Conservation (phyloP, 2,888 invertebrate genomes). For the Ectemnius cavifrons region DNA sequence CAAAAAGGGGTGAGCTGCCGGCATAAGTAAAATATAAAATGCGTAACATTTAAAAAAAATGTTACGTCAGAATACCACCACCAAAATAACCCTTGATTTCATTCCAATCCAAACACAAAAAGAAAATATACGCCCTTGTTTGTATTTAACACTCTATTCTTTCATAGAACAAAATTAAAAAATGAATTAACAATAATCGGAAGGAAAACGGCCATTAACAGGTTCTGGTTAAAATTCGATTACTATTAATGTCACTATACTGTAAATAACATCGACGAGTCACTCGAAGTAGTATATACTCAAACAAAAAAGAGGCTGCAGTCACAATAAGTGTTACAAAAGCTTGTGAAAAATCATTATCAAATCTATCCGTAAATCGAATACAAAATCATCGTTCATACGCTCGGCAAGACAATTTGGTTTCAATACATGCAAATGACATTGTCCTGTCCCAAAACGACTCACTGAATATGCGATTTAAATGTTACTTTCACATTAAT, state of each 20-base stretch:
- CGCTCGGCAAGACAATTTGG: constrained; percentile 51
- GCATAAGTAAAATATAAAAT: neutral
- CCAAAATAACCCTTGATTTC: neutral
- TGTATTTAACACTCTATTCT: too few relatives aligned
- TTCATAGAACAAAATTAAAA: too few relatives aligned
- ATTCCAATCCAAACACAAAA: too few relatives aligned
- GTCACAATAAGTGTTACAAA: constrained; percentile 21
- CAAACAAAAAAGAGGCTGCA: constrained; percentile 30
- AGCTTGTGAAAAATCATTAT: constrained; percentile 23
- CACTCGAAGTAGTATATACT: constrained; percentile 12
- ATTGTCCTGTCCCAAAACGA: constrained; percentile 32
- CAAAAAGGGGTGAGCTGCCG: neutral
- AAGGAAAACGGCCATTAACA: too few relatives aligned
- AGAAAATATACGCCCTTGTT: too few relatives aligned
- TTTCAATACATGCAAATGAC: constrained; percentile 41
- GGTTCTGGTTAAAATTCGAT: too few relatives aligned
- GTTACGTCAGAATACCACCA: neutral
- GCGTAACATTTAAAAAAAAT: neutral
- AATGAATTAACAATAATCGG: too few relatives aligned
- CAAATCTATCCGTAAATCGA: constrained; percentile 30
- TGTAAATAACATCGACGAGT: too few relatives aligned
- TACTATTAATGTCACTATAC: too few relatives aligned
- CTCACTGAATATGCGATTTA: constrained; percentile 21
- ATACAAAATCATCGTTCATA: constrained; percentile 33
- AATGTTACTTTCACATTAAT: neutral